phyloP scores from a whole-genome alignment of 2,888 invertebrate genomes.

The Alviniconcha strummeri region DNA sequence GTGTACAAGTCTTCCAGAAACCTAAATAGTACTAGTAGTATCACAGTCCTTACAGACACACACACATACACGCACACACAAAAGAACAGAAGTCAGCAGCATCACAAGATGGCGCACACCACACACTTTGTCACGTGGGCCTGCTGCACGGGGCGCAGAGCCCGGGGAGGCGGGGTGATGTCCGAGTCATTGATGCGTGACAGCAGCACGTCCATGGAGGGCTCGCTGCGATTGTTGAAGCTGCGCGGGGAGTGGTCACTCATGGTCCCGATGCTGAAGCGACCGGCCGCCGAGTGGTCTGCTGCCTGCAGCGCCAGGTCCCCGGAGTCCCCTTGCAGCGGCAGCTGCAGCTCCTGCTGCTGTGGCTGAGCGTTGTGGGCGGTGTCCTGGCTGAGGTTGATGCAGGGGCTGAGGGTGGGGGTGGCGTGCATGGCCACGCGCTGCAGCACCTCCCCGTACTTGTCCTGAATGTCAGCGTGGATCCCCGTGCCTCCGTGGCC shows the following conservation, averaged over 20 bases:
- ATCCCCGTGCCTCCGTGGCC: slow-evolving; percentile 73
- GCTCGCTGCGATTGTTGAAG: slow-evolving; percentile 31
- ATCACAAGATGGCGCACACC: slow-evolving; percentile 63
- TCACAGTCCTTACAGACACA: too few relatives aligned
- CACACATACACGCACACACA: too few relatives aligned
- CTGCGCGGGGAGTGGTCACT: slow-evolving; percentile 37
- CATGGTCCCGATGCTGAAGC: slow-evolving; percentile 37
- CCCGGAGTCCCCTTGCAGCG: background rate
- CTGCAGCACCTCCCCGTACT: slow-evolving; percentile 69
- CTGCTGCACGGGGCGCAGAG: slow-evolving; percentile 47
- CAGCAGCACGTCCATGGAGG: slow-evolving; percentile 40
- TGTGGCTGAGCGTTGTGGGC: background rate
- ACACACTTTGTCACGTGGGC: slow-evolving; percentile 65
- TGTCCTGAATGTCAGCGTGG: slow-evolving; percentile 70
- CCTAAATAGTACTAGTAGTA: too few relatives aligned
- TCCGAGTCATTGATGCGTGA: slow-evolving; percentile 39
- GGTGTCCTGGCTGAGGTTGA: background rate
- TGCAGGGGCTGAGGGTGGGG: slow-evolving; percentile 56
- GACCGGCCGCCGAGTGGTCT: slow-evolving; percentile 27
- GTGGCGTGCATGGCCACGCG: slow-evolving; percentile 61
- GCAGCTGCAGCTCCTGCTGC: background rate
- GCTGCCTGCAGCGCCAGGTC: background rate
- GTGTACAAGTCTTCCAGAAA: too few relatives aligned
- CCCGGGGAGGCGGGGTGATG: slow-evolving; percentile 14
- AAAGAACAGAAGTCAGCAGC: background rate